Conservation (phyloP, 2,888 invertebrate genomes). For the Rugalucina vietnamica region DNA sequence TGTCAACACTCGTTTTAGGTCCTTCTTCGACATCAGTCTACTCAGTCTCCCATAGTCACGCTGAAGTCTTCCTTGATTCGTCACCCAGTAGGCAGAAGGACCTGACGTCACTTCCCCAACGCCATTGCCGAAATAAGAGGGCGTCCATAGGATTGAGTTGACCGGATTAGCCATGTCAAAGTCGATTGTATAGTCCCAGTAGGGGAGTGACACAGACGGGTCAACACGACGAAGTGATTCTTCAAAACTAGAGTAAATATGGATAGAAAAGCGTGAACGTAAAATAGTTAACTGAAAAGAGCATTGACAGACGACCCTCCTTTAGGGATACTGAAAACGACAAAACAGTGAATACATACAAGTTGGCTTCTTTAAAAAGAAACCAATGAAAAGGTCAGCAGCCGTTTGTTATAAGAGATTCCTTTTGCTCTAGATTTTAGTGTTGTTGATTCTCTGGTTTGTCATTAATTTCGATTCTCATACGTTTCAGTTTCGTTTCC, state of each 20-base stretch:
- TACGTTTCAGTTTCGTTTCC: too few species aligned
- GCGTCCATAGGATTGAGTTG: slow-evolving; percentile 67
- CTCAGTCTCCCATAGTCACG: slow-evolving; percentile 45
- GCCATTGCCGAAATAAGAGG: slow-evolving; percentile 63
- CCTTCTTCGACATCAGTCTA: slow-evolving; percentile 36
- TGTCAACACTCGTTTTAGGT: slow-evolving; percentile 31
- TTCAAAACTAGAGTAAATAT: slow-evolving; percentile 64
- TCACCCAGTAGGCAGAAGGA: slow-evolving; percentile 67
- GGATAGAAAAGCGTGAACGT: background rate
- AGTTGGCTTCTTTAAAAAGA: too few species aligned
- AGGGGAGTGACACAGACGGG: slow-evolving; percentile 67
- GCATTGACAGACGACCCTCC: too few species aligned
- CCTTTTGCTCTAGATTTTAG: too few species aligned
- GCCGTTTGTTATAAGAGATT: too few species aligned
- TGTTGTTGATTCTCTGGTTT: too few species aligned
- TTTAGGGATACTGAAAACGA: too few species aligned
- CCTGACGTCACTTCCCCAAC: slow-evolving; percentile 67
- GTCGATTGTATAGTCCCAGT: slow-evolving; percentile 72
- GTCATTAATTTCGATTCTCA: too few species aligned
- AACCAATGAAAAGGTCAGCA: too few species aligned
- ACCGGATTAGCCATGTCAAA: slow-evolving; percentile 62
- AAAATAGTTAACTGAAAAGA: too few species aligned
- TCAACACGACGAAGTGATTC: slow-evolving; percentile 68
- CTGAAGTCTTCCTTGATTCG: slow-evolving; percentile 56
- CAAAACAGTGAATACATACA: too few species aligned